Evolutionary conservation across 2,888 invertebrate species (phyloP).

Genomic region (Carterocephalus palaemon): DNA sequence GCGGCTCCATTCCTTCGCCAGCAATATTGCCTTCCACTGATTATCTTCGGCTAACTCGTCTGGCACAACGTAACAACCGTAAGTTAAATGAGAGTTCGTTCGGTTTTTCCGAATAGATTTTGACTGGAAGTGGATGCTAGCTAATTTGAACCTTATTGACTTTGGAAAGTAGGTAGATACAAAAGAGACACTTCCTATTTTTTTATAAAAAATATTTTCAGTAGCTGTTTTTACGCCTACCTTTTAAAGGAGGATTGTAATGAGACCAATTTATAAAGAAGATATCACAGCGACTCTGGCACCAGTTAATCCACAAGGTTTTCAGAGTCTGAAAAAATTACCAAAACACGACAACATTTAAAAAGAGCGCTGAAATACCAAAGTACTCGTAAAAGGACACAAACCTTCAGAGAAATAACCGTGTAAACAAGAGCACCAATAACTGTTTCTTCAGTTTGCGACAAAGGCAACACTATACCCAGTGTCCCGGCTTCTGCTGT

Average conservation of each 20-base stretch:
- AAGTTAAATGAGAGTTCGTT: no score
- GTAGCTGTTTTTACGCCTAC: constrained; percentile 30
- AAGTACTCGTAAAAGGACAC: constrained; percentile 5
- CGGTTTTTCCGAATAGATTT: no score
- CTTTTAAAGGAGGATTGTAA: constrained; percentile 55
- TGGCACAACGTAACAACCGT: not conserved
- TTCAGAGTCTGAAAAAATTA: constrained; percentile 46
- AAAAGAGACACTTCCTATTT: no score
- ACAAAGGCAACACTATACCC: constrained; percentile 56
- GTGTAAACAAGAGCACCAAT: constrained; percentile 51
- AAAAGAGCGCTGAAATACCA: no score
- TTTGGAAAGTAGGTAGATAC: no score
- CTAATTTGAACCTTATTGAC: no score
- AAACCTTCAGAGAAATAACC: constrained; percentile 56
- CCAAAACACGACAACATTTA: not conserved
- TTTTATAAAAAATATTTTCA: not conserved
- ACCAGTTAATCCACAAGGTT: constrained; percentile 58
- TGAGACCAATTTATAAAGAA: constrained; percentile 68
- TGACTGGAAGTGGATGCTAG: no score
- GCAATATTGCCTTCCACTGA: constrained; percentile 45
- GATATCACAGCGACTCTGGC: constrained; percentile 58
- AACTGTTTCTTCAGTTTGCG: constrained; percentile 49
- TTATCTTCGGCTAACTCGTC: constrained; percentile 19
- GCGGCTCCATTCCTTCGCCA: constrained; percentile 56
- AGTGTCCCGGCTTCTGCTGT: constrained; percentile 62